Conservation (phyloP, 2,888 invertebrate species). For the Callosobruchus maculatus region DNA sequence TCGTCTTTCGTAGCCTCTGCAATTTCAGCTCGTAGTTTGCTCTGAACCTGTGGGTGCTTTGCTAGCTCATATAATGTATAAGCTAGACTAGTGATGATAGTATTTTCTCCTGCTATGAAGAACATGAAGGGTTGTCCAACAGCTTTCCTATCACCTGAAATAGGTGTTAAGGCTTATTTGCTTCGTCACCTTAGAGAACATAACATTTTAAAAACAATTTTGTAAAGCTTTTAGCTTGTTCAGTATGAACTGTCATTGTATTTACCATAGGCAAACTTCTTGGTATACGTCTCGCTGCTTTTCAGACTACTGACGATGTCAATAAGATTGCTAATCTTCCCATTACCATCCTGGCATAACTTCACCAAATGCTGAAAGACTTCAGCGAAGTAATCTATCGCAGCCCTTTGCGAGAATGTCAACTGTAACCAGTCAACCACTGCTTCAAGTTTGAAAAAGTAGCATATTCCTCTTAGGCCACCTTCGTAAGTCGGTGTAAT, state of each 20-base stretch:
- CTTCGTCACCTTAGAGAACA: too few species aligned
- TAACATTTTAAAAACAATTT: too few species aligned
- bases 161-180: background rate
- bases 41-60: background rate
- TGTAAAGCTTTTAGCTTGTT: too few species aligned
- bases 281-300: background rate
- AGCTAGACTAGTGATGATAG: conserved; percentile 17
- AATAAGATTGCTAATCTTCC: background rate
- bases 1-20: background rate
- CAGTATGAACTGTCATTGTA: background rate
- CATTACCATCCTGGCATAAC: background rate
- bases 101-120: conserved; percentile 1
- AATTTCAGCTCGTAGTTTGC: conserved; percentile 2
- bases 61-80: conserved; percentile 2
- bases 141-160: background rate
- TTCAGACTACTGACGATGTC: background rate
- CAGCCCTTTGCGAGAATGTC: background rate
- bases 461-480: background rate
- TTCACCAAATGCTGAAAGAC: background rate
- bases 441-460: background rate
- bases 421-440: background rate
- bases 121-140: conserved; percentile 3
- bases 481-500: background rate
- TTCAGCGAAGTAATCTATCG: background rate
- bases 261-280: background rate